Percentiles rank a stretch among this genome's conserved stretches.
These are phyloP conservation scores for Gymnoscopelus microlampas DNA, from an alignment of 2,797 vertebrate genomes.

Conservation along the genomic window DNA sequence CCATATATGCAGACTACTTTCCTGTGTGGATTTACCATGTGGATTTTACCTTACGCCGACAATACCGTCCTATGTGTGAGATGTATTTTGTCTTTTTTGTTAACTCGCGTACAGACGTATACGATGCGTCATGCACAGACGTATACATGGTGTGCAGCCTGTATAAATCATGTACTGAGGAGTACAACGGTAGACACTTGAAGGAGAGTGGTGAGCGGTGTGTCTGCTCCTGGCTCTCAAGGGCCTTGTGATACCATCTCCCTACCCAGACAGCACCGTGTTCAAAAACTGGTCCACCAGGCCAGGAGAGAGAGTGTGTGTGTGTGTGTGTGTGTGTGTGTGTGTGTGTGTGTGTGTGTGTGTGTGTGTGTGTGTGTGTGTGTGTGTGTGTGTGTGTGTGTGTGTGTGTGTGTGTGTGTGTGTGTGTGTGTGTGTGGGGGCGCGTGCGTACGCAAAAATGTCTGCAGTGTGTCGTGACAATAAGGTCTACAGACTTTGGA, in stretches of 20 bases:
- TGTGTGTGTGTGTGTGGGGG: background rate
- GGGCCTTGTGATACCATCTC: slow-evolving; percentile 53
- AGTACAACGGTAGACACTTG: slow-evolving; percentile 24
- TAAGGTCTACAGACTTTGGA: slow-evolving; percentile 36
- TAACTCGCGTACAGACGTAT: no score
- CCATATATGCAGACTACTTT: no score
- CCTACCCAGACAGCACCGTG: slow-evolving; percentile 31
- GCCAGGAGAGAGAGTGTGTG: slow-evolving; percentile 30
- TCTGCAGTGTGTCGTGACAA: slow-evolving; percentile 67
- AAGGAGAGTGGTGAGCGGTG: slow-evolving; percentile 33
- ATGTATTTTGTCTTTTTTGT: no score
- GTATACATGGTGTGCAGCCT: no score
- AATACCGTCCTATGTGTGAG: no score
- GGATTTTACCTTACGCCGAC: no score
- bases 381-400: slow-evolving; percentile 12
- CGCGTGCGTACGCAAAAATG: slow-evolving; percentile 1
- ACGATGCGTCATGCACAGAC: no score
- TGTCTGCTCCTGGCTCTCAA: slow-evolving; percentile 44
- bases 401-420: no score
- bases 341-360: slow-evolving; percentile 11
- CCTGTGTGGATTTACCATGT: no score
- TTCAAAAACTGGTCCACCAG: slow-evolving; percentile 46
- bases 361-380: slow-evolving; percentile 9
- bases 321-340: slow-evolving; percentile 15
- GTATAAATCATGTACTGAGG: slow-evolving; percentile 14